These are phyloP conservation scores for Cephus runcator DNA, from an alignment of 2,888 invertebrate genomes.

Conservation along the genomic window DNA sequence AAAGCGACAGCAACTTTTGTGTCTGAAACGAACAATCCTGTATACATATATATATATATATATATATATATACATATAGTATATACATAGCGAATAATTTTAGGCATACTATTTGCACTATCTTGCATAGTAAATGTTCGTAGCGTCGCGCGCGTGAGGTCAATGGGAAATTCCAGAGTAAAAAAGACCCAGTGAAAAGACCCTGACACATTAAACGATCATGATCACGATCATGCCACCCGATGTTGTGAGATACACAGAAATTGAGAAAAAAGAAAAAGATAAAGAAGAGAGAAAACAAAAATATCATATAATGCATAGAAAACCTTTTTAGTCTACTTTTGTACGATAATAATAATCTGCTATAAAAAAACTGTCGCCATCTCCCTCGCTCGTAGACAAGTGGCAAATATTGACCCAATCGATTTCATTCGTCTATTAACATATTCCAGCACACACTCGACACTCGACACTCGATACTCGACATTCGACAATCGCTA, in stretches of 20 bases:
- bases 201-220: not conserved
- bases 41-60: slow-evolving; percentile 8
- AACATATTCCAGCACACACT: not conserved
- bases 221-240: not conserved
- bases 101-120: slow-evolving; percentile 50
- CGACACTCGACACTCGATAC: not conserved
- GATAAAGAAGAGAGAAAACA: not conserved
- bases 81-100: slow-evolving; percentile 33
- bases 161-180: not conserved
- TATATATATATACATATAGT: slow-evolving; percentile 5
- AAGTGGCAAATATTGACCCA: not conserved
- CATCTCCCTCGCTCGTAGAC: not conserved
- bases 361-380: not conserved
- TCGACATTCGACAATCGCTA: not conserved
- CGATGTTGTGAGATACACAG: not conserved
- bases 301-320: not conserved
- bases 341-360: not conserved
- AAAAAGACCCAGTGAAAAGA: not conserved
- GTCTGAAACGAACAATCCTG: not conserved
- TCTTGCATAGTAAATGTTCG: slow-evolving; percentile 47
- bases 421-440: not conserved
- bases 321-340: not conserved
- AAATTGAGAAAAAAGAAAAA: not conserved
- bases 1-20: not conserved
- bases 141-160: slow-evolving; percentile 6